Base-by-base conservation (phyloP, 2,797 vertebrate species). In the Oophaga sylvatica region DNA sequence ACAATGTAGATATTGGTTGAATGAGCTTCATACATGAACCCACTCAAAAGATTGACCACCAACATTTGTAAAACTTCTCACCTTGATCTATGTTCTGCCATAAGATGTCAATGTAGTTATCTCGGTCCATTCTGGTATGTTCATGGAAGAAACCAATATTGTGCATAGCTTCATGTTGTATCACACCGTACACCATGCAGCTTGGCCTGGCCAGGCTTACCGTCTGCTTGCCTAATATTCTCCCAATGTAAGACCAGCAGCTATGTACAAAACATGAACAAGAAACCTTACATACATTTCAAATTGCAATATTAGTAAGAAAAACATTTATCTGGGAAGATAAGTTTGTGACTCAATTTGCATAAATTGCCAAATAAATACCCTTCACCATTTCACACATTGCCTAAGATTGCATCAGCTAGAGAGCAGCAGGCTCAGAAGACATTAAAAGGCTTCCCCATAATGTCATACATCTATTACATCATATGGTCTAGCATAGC, bases 121-220 rank as follows among this genome's bases (percentile, higher is more conserved):
- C 93, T 20, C 95, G 91, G 91, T 95, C 95, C 0, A 93, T 94
- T 0, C 95, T 92, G 4, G 92, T 94, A 90, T 95, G 94, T n/a
- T 95, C 95, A 2, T 95, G 95, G 92, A 94, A 86, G 67, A 95
- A 95, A 60, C 94, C 95, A 90, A 95, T 88, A 0, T 93, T 94
- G 0, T 95, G 80, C 80, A 81, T 81, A 48, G 22, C 41, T 48
- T 81, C 80, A 53, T 65, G 80, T 26, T 81, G 59, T 5, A 81
- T 81, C 2, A 45, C 15, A 0, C 80, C 59, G 7, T 80, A 81
- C 35, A 16, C 22, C 60, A 67, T 45, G 19, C 59, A 81, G 41
- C 41, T 9, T 12, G 22, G 15, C 12, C 3, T 15, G 20, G 2
- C 9, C 0, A 81, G 63, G 22, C 62, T 48, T n/a, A 81, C 41